Base-by-base conservation (phyloP, 2,888 invertebrate species). In the Odontocerum albicorne region DNA sequence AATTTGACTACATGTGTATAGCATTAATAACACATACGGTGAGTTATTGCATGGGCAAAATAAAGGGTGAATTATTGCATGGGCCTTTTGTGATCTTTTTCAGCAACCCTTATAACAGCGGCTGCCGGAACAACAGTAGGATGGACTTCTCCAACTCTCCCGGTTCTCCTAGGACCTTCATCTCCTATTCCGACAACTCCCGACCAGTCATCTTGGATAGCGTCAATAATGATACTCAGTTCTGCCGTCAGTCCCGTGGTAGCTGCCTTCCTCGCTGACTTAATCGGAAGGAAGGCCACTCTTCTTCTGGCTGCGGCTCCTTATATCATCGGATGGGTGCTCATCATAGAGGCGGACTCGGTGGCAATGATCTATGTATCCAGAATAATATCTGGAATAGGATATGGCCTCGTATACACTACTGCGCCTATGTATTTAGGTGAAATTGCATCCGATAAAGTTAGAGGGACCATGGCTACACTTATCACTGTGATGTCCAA, bases 131-230 rank as follows among this genome's bases (percentile, higher is more conserved):
- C 78, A 44, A 77, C 78, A 2, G 77, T 77, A 17, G 82, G 81
- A 55, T 83, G 84, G 83, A 79, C 83, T 0, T 83, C 83, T 0
- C 83, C 83, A 1, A 80, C 81, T n/a, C 69, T 84, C 21, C 81
- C 82, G 13, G 73, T 77, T 61, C 72, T 84, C 6, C 65, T 75
- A 54, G 68, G 64, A 1, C 66, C 71, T 49, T 68, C 75, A 60
- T 81, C 82, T 4, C 76, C 77, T 12, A 81, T 83, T 60, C 70
- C 71, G 40, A 79, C 82, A 36, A 73, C 79, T 1, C 68, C 72
- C 35, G 79, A 80, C 61, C 78, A 83, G 70, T 80, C 82, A 63
- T 83, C 83, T 22, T 82, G 83, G 82, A 79, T 84, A 65, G 85
- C 81, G 3, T 83, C 85, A 17, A 74, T 85, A 47, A 83, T 83